Conservation (phyloP, 1,140 invertebrate species). For the Drosophila sucinea region DNA sequence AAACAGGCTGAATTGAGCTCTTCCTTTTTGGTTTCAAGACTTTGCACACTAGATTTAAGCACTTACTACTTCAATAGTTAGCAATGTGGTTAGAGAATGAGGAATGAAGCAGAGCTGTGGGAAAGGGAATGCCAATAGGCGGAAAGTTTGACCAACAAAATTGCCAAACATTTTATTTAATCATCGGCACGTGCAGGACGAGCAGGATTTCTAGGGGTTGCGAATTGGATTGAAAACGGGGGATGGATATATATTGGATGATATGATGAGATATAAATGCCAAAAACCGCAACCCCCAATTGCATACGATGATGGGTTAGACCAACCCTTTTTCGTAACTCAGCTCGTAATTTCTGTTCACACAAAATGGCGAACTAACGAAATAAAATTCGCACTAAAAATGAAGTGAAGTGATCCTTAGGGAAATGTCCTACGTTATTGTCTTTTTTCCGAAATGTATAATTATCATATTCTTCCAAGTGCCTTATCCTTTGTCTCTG, state of each 20-base stretch:
- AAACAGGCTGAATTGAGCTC: too few relatives aligned
- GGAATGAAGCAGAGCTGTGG: background rate
- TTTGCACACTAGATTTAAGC: background rate
- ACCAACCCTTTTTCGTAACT: conserved; percentile 13
- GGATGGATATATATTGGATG: conserved; percentile 18
- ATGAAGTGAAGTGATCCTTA: conserved; percentile 32
- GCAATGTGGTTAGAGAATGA: conserved; percentile 3
- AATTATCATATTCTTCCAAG: conserved; percentile 52
- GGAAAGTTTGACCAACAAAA: conserved; percentile 30
- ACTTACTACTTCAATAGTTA: conserved; percentile 25
- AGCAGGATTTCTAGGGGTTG: conserved; percentile 25
- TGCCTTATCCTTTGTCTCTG: conserved; percentile 22
- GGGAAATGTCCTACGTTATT: conserved; percentile 12
- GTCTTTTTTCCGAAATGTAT: conserved; percentile 13
- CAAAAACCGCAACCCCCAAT: conserved; percentile 32
- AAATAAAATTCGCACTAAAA: conserved; percentile 32
- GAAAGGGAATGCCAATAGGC: conserved; percentile 6
- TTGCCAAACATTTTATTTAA: conserved; percentile 72
- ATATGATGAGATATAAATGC: conserved; percentile 4
- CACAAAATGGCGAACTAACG: conserved; percentile 58
- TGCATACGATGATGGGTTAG: background rate
- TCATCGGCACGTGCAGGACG: conserved; percentile 65
- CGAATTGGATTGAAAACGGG: conserved; percentile 21
- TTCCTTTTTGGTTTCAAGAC: background rate
- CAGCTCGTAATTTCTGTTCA: conserved; percentile 21